Conservation (phyloP, 2,888 invertebrate species). For the Drosophila diplacantha region DNA sequence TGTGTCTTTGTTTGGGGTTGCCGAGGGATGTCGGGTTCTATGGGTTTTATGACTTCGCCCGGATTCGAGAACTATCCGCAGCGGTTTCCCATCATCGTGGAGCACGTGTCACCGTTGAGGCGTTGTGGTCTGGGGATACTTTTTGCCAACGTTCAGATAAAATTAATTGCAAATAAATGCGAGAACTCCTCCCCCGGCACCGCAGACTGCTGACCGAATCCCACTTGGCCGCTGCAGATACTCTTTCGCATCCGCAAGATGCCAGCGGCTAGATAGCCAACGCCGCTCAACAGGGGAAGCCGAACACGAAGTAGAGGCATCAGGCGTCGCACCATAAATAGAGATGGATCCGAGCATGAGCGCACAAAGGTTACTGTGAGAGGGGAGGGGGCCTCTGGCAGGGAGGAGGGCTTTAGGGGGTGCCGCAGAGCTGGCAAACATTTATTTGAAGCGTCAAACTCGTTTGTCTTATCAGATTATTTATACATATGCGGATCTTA, state of each 20-base stretch:
- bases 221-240: slow-evolving; percentile 28
- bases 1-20: slow-evolving; percentile 48
- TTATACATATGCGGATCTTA: slow-evolving; percentile 56
- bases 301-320: slow-evolving; percentile 51
- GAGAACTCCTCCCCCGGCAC: slow-evolving; percentile 22
- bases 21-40: slow-evolving; percentile 19
- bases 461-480: slow-evolving; percentile 72
- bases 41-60: slow-evolving; percentile 12
- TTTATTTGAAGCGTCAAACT: slow-evolving; percentile 73
- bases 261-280: slow-evolving; percentile 55
- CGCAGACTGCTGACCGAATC: slow-evolving; percentile 44
- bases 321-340: slow-evolving; percentile 60
- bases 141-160: slow-evolving; percentile 47
- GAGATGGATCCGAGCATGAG: slow-evolving; percentile 44
- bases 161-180: slow-evolving; percentile 59
- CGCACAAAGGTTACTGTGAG: slow-evolving; percentile 21
- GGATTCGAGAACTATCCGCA: slow-evolving; percentile 19
- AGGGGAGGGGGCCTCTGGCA: neutral
- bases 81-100: slow-evolving; percentile 21
- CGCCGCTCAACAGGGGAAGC: slow-evolving; percentile 59
- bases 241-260: slow-evolving; percentile 62
- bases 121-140: slow-evolving; percentile 37
- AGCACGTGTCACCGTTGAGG: slow-evolving; percentile 54
- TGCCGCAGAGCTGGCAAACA: slow-evolving; percentile 60
- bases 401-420: neutral